Evolutionary conservation across 2,888 invertebrate species (phyloP).

Genomic region (Agrochola lota): DNA sequence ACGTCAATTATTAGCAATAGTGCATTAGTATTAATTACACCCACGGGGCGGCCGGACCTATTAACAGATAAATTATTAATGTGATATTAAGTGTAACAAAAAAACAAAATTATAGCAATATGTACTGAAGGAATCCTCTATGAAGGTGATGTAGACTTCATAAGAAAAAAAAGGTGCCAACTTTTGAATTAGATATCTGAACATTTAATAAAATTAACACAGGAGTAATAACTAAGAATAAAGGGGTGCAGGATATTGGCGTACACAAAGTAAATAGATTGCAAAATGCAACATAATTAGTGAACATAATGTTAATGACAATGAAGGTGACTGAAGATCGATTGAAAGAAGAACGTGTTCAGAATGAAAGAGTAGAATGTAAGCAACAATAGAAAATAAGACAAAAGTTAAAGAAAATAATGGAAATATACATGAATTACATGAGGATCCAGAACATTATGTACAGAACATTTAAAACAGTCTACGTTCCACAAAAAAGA

Average conservation of each 20-base stretch:
- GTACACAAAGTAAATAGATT: not conserved
- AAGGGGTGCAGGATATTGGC: not conserved
- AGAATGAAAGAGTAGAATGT: not conserved
- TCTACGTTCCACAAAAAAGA: not conserved
- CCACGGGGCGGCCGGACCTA: constrained; percentile 14
- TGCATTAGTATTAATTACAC: constrained; percentile 55
- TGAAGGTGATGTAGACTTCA: constrained; percentile 28
- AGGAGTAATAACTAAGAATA: not conserved
- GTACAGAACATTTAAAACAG: not conserved
- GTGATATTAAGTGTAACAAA: constrained; percentile 41
- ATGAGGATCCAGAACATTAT: not conserved
- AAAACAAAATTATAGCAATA: constrained; percentile 36
- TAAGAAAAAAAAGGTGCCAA: constrained; percentile 19
- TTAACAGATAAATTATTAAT: constrained; percentile 56
- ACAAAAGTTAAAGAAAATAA: not conserved
- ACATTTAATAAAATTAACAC: not conserved
- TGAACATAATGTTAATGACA: too few relatives aligned
- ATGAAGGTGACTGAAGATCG: not conserved
- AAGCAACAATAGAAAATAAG: not conserved
- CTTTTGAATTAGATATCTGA: not conserved
- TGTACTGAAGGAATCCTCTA: constrained; percentile 16
- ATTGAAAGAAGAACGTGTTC: not conserved
- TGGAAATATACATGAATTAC: not conserved
- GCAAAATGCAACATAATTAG: not conserved
- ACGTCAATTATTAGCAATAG: constrained; percentile 35